Evolutionary conservation across 2,888 invertebrate species (phyloP), one percentile per base, ranked within the genome.

Genomic region (Selenia dentaria): DNA sequence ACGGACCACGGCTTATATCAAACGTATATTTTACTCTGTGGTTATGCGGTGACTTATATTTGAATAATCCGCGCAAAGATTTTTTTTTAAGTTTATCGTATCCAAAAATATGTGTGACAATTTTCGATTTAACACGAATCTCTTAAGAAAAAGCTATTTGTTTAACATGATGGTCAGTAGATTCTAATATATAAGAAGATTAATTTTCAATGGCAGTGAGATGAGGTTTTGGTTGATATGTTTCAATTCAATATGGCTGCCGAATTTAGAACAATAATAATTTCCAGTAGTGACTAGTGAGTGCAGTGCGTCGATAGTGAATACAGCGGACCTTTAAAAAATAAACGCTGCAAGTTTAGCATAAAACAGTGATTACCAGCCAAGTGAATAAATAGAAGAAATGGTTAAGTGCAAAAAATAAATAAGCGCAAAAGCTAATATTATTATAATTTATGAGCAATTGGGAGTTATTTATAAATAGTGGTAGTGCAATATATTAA

Each of bases 221-320:
- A 35, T 6, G 6, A 16, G 35, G 33, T 37, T 42, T 45, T 39
- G 42, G 45, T 47, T 46, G 39, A 46, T 27, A 12, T 47, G 54
- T 55, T 57, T 45, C 42, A 38, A 58, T 72, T 65, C 79, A 82
- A 79, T 74, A 82, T 82, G 82, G 82, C 82, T 69, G 74, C 74
- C 70, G 62, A 52, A 59, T 44, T 64, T 67, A 63, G 49, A 57
- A 43, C 57, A 57, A 59, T 49, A 22, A 57, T 68, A 73, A 73
- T 76, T 76, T 77, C 74, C 67, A 57, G 59, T 62, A 22, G 2
- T 22, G 2, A 57, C 59, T 62, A 22, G 8, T 6, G 6, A 22
- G 22, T 22, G 22, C 4, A 31, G 2, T 29, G 13, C 25, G 12
- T 3, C 10, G 38, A 29, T 35, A 25, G 27, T 45, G 18, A 45